These are phyloP conservation scores for Epistrophella euchroma DNA, from an alignment of 2,888 invertebrate species.

Conservation along the genomic window DNA sequence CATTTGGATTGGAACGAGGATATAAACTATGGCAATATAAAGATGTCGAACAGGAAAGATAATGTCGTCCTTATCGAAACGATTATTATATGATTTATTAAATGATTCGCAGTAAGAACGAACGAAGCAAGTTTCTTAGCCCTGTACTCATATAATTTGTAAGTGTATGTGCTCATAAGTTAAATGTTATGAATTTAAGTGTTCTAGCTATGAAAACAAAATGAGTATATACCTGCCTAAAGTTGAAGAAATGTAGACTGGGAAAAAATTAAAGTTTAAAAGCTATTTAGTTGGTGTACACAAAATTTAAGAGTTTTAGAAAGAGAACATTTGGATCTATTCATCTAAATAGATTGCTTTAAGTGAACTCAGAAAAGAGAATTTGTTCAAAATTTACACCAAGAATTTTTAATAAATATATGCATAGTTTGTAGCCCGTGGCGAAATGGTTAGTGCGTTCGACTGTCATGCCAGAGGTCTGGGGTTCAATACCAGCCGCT, in stretches of 20 bases:
- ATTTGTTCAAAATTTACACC: too few species aligned
- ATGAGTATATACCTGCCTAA: not conserved
- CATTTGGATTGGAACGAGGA: slow-evolving; percentile 6
- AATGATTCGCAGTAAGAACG: not conserved
- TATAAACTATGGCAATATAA: slow-evolving; percentile 47
- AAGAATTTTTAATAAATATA: too few species aligned
- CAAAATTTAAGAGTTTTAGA: too few species aligned
- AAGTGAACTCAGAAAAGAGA: too few species aligned
- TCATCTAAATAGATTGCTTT: too few species aligned
- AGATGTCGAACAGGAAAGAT: slow-evolving; percentile 61
- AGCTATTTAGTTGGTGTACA: too few species aligned
- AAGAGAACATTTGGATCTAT: too few species aligned
- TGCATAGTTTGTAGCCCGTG: too few species aligned
- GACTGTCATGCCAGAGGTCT: too few species aligned
- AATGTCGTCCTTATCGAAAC: slow-evolving; percentile 52
- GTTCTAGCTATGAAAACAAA: not conserved
- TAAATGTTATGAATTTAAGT: not conserved
- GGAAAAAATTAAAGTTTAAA: not conserved
- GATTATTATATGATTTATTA: slow-evolving; percentile 51
- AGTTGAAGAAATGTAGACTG: too few species aligned
- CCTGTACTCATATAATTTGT: not conserved
- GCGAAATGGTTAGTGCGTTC: too few species aligned
- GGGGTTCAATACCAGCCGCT: too few species aligned
- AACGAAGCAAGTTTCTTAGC: not conserved
- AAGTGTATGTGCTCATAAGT: not conserved